These are phyloP conservation scores for Tringa solitaria DNA, from an alignment of 2,113 vertebrate species.

Conservation along the genomic window DNA sequence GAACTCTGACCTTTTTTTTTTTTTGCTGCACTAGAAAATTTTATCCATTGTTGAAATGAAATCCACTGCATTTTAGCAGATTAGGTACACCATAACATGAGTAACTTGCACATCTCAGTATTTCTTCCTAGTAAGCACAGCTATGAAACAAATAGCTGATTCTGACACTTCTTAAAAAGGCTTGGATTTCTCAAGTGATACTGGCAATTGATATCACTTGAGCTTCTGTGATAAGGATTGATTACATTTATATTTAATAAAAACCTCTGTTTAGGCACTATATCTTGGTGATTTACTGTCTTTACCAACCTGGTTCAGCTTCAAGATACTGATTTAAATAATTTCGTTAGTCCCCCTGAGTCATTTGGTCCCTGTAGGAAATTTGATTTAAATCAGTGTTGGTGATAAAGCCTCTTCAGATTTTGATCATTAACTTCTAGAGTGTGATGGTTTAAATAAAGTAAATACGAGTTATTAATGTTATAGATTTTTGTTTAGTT, in stretches of 20 bases:
- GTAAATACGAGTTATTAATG: background rate
- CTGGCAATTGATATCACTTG: background rate
- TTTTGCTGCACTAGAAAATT: background rate
- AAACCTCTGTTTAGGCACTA: background rate
- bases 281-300: background rate
- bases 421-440: background rate
- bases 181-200: background rate
- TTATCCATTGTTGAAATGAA: background rate
- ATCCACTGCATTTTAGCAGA: background rate
- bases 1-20: background rate
- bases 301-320: background rate
- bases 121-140: background rate
- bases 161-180: background rate
- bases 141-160: background rate
- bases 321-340: background rate
- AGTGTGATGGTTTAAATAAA: background rate
- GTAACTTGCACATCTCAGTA: background rate
- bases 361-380: background rate
- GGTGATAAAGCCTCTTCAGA: background rate
- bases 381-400: background rate
- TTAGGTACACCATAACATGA: accelerated
- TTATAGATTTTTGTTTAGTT: background rate
- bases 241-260: background rate
- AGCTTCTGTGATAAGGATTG: background rate
- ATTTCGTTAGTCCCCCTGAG: background rate